Conservation (phyloP, 1,140 invertebrate genomes). For the Drosophila rhopaloa region DNA sequence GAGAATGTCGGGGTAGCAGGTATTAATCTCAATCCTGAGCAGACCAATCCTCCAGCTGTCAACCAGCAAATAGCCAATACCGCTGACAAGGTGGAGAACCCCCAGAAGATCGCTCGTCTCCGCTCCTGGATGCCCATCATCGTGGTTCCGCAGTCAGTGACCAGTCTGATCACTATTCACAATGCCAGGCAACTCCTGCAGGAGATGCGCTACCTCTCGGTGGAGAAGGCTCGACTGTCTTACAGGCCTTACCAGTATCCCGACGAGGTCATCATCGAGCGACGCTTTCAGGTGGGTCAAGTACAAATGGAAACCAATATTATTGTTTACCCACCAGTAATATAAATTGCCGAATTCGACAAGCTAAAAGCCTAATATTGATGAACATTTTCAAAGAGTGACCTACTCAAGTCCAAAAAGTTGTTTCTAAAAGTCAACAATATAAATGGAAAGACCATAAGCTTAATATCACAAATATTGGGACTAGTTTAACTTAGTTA, state of each 20-base stretch:
- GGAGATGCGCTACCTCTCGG: conserved; percentile 93
- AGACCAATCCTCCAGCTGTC: conserved; percentile 84
- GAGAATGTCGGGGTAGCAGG: conserved; percentile 88
- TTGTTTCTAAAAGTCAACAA: no score
- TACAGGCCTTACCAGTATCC: conserved; percentile 87
- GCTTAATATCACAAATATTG: no score
- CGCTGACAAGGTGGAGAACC: no score
- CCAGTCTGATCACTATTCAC: conserved; percentile 98
- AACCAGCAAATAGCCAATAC: not conserved
- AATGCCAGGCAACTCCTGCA: conserved; percentile 98
- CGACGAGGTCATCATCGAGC: conserved; percentile 91
- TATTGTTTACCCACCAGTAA: no score
- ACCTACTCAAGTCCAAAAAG: no score
- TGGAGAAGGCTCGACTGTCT: conserved; percentile 92
- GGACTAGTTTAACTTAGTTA: no score
- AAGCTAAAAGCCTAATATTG: no score
- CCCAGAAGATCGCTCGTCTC: conserved; percentile 87
- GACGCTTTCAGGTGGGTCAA: conserved; percentile 77
- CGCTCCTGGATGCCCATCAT: conserved; percentile 97
- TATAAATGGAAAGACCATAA: no score
- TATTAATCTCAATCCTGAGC: conserved; percentile 92
- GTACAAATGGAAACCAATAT: no score
- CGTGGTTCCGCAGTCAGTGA: conserved; percentile 97
- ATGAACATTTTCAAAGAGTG: no score
- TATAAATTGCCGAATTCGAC: no score